Evolutionary conservation across 2,113 vertebrate genomes (phyloP).

Genomic region (Engystomops pustulosus): DNA sequence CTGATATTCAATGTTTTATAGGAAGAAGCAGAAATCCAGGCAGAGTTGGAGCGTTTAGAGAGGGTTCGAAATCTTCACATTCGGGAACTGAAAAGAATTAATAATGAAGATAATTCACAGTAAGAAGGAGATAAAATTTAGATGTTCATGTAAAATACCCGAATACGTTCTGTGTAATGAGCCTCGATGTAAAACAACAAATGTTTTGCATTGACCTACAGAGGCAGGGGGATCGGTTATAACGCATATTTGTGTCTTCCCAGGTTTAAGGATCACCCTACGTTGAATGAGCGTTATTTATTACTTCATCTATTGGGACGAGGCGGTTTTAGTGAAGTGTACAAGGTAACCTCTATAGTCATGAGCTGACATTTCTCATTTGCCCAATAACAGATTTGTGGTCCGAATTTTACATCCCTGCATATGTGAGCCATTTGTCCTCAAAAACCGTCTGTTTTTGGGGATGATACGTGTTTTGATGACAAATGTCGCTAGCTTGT

Average conservation of each 20-base stretch:
- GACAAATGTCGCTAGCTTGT: no score
- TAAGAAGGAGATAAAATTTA: conserved; percentile 78
- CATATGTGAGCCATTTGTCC: no score
- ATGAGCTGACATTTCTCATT: neutral
- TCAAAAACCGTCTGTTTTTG: no score
- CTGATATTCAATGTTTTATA: conserved; percentile 72
- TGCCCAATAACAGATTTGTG: no score
- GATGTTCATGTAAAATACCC: no score
- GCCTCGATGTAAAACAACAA: no score
- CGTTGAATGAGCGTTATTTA: conserved; percentile 96
- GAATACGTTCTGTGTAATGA: no score
- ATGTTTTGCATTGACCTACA: no score
- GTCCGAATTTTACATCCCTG: no score
- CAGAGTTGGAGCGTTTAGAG: conserved; percentile 97
- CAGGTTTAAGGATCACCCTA: conserved; percentile 99
- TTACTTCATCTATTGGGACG: conserved; percentile 95
- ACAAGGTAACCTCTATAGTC: conserved; percentile 83
- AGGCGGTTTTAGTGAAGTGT: conserved; percentile 99
- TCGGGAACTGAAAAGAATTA: conserved; percentile 99
- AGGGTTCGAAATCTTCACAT: conserved; percentile 99
- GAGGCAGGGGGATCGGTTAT: no score
- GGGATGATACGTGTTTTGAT: no score
- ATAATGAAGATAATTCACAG: conserved; percentile 99
- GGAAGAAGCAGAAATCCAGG: conserved; percentile 99
- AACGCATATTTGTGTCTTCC: no score